phyloP scores from a whole-genome alignment of 2,888 invertebrate species.

The Drosophila ustulata region DNA sequence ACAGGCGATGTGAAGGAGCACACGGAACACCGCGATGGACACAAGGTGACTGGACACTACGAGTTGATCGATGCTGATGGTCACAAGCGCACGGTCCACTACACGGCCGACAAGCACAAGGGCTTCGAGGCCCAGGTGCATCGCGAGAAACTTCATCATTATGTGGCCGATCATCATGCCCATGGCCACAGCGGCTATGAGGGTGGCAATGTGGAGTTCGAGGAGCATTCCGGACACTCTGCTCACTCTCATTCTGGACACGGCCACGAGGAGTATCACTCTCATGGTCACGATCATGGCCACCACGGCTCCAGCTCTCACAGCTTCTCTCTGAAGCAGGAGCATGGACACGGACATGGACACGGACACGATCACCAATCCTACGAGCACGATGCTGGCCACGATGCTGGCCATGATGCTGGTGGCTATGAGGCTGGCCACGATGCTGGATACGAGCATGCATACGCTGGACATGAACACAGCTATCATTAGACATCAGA shows the following conservation, averaged over 20 bases:
- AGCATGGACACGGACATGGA: conserved; percentile 50
- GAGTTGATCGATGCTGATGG: conserved; percentile 81
- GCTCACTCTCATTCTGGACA: conserved; percentile 33
- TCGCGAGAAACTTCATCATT: conserved; percentile 70
- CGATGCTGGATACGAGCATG: conserved; percentile 38
- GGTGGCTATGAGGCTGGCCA: conserved; percentile 33
- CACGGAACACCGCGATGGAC: conserved; percentile 73
- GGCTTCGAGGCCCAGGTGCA: conserved; percentile 76
- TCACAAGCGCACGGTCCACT: conserved; percentile 79
- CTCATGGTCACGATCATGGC: conserved; percentile 43
- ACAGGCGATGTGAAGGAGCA: conserved; percentile 77
- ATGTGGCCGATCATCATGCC: conserved; percentile 54
- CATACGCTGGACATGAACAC: conserved; percentile 49
- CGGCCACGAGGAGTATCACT: conserved; percentile 39
- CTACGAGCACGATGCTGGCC: conserved; percentile 25
- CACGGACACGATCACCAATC: conserved; percentile 51
- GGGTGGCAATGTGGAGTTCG: conserved; percentile 68
- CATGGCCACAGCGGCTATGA: conserved; percentile 70
- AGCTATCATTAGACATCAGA: conserved; percentile 53
- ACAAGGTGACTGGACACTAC: conserved; percentile 79
- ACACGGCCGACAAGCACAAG: conserved; percentile 79
- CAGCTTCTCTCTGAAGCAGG: conserved; percentile 69
- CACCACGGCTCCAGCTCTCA: conserved; percentile 58
- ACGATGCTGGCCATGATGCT: conserved; percentile 23
- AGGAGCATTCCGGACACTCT: conserved; percentile 64